A percentile compares a stretch with the other conserved stretches of the same genome.
phyloP scores from a whole-genome alignment of 2,797 vertebrate genomes.

The Petrocephalus sullivani region DNA sequence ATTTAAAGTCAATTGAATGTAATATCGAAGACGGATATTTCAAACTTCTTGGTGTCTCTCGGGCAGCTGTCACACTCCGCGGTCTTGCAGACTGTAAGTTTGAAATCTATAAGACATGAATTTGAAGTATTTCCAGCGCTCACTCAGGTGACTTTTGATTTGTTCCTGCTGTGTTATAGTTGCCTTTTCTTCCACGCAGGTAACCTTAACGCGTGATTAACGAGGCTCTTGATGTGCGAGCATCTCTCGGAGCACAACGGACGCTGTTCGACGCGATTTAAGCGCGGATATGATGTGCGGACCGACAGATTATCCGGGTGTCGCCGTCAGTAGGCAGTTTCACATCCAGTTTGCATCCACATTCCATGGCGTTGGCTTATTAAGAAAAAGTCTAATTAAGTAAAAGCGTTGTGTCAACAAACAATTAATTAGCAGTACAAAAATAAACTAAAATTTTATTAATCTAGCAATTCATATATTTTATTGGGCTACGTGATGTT shows the following conservation, averaged over 20 bases:
- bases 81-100: neutral
- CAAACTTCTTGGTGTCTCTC: neutral
- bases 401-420: neutral
- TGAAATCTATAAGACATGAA: slow-evolving; percentile 1
- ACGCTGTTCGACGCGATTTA: neutral
- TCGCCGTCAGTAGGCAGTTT: neutral
- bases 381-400: neutral
- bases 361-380: neutral
- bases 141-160: neutral
- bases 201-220: neutral
- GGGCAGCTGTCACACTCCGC: neutral
- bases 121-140: neutral
- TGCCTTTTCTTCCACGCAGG: neutral
- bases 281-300: neutral
- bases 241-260: neutral
- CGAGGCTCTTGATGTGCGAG: neutral
- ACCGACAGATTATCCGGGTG: neutral
- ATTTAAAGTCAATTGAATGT: neutral
- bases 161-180: neutral
- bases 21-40: neutral
- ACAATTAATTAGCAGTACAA: neutral
- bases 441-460: neutral
- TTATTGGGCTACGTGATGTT: neutral
- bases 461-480: neutral
- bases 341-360: neutral